Evolutionary conservation across 2,797 vertebrate species (phyloP).

Genomic region (Myiotriccus ornatus): DNA sequence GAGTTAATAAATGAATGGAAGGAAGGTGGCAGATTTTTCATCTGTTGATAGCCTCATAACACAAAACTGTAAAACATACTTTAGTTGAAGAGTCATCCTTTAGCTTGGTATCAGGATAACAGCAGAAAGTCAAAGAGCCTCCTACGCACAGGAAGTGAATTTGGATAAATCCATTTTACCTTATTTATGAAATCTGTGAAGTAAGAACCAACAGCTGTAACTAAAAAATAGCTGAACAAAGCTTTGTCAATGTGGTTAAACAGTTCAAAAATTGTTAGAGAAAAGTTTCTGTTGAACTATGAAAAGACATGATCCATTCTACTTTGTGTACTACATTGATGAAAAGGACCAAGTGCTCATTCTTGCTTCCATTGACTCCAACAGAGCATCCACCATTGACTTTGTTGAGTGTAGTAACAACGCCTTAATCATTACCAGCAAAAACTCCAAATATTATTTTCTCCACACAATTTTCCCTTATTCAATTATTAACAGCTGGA

Average conservation of each 20-base stretch:
- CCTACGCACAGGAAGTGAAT: neutral
- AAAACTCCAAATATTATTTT: neutral
- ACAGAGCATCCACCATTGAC: neutral
- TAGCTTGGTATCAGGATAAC: neutral
- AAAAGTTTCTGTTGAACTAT: neutral
- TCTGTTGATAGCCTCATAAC: neutral
- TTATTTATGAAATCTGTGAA: neutral
- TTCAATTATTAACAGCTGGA: conserved; percentile 3
- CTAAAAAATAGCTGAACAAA: neutral
- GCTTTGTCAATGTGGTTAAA: neutral
- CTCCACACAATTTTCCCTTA: neutral
- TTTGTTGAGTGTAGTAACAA: neutral
- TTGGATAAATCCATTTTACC: neutral
- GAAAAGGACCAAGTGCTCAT: neutral
- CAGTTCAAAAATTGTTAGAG: neutral
- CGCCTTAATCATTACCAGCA: neutral
- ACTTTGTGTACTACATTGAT: neutral
- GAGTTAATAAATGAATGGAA: neutral
- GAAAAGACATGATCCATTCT: neutral
- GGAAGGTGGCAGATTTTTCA: neutral
- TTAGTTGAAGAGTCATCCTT: neutral
- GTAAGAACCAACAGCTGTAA: neutral
- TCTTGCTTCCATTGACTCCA: neutral
- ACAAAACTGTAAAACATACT: neutral
- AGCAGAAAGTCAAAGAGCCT: neutral